These are phyloP conservation scores for Porites divaricata DNA, from an alignment of 92 coral and sea anemone genomes.

Conservation along the genomic window DNA sequence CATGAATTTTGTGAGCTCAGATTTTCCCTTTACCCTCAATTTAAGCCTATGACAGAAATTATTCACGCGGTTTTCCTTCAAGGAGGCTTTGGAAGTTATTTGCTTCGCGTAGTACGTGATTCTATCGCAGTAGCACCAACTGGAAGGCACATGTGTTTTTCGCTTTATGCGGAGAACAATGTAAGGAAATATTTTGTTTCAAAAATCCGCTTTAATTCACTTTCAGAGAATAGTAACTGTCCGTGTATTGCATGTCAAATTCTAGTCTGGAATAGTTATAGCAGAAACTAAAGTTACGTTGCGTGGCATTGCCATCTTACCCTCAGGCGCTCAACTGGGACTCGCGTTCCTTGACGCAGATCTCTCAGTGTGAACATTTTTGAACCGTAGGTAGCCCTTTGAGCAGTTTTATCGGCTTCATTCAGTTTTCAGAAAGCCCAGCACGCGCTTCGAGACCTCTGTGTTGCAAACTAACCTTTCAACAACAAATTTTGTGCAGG, in stretches of 20 bases:
- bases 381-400: slow-evolving; percentile 43
- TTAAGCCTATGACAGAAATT: not conserved
- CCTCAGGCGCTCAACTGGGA: slow-evolving; percentile 22
- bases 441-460: slow-evolving; percentile 10
- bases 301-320: slow-evolving; percentile 28
- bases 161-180: slow-evolving; percentile 2
- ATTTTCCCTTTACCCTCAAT: not conserved
- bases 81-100: not conserved
- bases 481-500: slow-evolving; percentile 15
- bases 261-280: slow-evolving; percentile 17
- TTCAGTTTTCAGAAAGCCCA: slow-evolving; percentile 25
- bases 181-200: slow-evolving; percentile 47
- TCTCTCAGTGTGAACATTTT: slow-evolving; percentile 21
- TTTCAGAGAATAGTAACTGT: slow-evolving; percentile 4
- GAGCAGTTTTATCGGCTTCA: slow-evolving; percentile 9
- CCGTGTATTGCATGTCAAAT: slow-evolving; percentile 22
- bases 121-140: slow-evolving; percentile 3
- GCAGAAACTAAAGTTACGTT: not conserved
- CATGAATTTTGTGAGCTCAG: not conserved
- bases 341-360: slow-evolving; percentile 19
- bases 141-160: slow-evolving; percentile 20
- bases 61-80: not conserved
- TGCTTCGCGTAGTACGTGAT: not conserved
- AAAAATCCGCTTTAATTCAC: slow-evolving; percentile 25
- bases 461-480: slow-evolving; percentile 26